phyloP scores from a whole-genome alignment of 2,888 invertebrate species.

The Cantharis lateralis region DNA sequence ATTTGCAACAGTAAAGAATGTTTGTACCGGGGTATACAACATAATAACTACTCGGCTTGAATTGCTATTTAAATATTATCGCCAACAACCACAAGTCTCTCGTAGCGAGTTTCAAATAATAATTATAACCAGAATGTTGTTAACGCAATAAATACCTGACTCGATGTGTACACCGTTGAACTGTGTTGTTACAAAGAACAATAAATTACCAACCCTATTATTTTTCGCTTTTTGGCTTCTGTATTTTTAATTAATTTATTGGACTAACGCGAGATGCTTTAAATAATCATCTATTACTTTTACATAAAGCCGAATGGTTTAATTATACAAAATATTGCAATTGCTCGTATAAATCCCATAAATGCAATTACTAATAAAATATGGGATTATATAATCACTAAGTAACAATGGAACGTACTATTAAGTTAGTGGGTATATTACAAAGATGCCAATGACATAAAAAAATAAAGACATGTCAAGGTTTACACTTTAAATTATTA shows the following conservation, averaged over 20 bases:
- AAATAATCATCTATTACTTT: background rate
- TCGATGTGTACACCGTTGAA: background rate
- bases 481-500: background rate
- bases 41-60: background rate
- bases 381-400: background rate
- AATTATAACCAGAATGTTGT: constrained; percentile 16
- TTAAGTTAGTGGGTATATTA: background rate
- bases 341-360: background rate
- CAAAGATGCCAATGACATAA: background rate
- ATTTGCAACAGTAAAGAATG: background rate
- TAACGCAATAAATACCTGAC: constrained; percentile 17
- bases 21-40: background rate
- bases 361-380: background rate
- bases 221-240: background rate
- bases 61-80: constrained; percentile 19
- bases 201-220: background rate
- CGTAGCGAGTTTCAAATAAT: constrained; percentile 6
- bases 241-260: background rate
- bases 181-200: background rate
- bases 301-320: background rate
- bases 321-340: background rate
- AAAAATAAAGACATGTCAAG: background rate
- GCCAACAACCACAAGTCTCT: constrained; percentile 10
- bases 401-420: background rate
- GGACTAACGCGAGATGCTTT: background rate